Base-by-base conservation (phyloP, 2,797 vertebrate genomes). In the Coranthus polyacanthus region DNA sequence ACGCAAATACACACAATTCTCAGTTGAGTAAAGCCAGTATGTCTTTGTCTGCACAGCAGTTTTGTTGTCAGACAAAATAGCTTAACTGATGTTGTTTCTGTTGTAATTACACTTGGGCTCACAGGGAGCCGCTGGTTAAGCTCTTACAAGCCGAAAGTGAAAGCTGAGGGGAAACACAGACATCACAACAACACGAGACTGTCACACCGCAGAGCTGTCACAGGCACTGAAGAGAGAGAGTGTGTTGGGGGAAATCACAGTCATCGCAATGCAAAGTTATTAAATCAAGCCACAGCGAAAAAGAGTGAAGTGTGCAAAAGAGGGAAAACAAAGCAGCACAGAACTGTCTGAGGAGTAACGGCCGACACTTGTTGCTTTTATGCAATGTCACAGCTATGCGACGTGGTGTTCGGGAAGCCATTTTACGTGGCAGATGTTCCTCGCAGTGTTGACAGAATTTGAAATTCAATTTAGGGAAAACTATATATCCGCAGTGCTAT, bases 31-130 rank as follows among this genome's bases (percentile, higher is more conserved):
- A 77, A 73, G 60, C 68, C 53, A 53, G 39, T 24, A 8, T 7
- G 46, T 75, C 70, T 69, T 58, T 76, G 79, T 83, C 73, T 70
- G 72, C 54, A 68, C 67, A 75, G 77, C 75, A 72, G 64, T 78
- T 79, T 68, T 80, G 73, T 82, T 86, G 86, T 88, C 83, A 77
- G 72, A 88, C 73, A 86, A 83, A 86, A 78, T 72, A 82, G 84
- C 75, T 61, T 81, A 72, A 75, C 68, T 54, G 75, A 75, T 70
- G 84, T 69, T 64, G 77, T 32, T 72, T 76, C 75, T 51, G 79
- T 70, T 82, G 81, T 89, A 87, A 91, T 90, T 85, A 84, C 69
- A 51, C 58, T 15, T 0, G 56, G 75, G 84, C 88, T 88, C 81
- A 73, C 63, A 63, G 84, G 86, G 78, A 87, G 68, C 58, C 29